phyloP scores from a whole-genome alignment of 2,797 vertebrate genomes.

The Argya squamiceps region DNA sequence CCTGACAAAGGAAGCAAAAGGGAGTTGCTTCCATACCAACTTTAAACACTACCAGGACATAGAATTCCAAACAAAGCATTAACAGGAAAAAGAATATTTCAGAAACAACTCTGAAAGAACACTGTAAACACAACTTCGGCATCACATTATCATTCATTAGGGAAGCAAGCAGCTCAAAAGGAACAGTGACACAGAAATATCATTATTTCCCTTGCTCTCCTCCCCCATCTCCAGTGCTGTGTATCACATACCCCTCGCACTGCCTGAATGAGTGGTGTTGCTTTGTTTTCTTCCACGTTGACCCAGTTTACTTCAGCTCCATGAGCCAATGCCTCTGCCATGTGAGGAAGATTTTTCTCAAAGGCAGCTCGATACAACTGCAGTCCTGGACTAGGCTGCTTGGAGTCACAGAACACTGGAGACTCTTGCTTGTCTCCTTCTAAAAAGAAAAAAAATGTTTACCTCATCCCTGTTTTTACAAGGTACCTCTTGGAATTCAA shows the following conservation, averaged over 20 bases:
- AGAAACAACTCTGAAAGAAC: background rate
- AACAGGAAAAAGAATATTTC: background rate
- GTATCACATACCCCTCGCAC: slow-evolving; percentile 87
- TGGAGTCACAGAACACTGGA: slow-evolving; percentile 81
- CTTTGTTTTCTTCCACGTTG: slow-evolving; percentile 87
- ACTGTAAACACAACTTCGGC: background rate
- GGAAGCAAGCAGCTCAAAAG: background rate
- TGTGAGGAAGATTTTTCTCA: slow-evolving; percentile 90
- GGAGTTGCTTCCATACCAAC: background rate
- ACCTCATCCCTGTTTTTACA: background rate
- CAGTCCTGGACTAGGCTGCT: slow-evolving; percentile 82
- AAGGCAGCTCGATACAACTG: slow-evolving; percentile 91
- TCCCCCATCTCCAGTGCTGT: background rate
- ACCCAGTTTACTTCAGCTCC: slow-evolving; percentile 96
- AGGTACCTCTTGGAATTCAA: background rate
- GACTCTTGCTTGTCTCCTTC: slow-evolving; percentile 79
- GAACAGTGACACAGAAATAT: background rate
- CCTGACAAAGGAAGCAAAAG: background rate
- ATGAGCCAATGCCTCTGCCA: slow-evolving; percentile 94
- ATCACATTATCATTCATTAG: background rate
- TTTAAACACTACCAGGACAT: background rate
- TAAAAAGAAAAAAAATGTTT: slow-evolving; percentile 22
- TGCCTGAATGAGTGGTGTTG: slow-evolving; percentile 94
- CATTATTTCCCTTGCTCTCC: background rate
- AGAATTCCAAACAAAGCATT: background rate